Percentiles rank a stretch among this genome's conserved stretches.
Conservation (phyloP, 2,888 invertebrate genomes). For the Phengaris alcon region DNA sequence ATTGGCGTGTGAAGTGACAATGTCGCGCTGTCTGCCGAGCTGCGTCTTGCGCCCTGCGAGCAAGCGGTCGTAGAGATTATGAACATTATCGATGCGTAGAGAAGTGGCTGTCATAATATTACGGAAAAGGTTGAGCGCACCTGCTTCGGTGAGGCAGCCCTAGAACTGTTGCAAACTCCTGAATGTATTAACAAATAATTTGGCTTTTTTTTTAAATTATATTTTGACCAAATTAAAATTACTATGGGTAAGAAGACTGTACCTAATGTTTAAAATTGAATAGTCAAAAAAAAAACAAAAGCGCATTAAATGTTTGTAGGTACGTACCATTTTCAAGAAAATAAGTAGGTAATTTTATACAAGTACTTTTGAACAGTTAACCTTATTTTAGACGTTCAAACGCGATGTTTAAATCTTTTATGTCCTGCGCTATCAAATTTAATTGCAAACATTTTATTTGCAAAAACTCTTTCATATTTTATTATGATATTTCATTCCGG, state of each 20-base stretch:
- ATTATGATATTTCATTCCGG: background rate
- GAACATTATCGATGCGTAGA: conserved; percentile 7
- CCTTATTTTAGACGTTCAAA: background rate
- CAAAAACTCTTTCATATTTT: background rate
- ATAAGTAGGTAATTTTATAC: background rate
- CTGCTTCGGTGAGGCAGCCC: background rate
- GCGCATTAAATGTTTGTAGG: no score
- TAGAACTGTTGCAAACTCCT: no score
- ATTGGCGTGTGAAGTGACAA: conserved; percentile 9
- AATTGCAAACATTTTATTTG: background rate
- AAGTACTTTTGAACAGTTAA: background rate
- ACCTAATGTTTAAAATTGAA: no score
- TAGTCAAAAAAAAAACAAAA: no score
- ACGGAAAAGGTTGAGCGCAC: background rate
- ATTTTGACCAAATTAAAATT: no score
- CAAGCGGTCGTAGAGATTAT: conserved; percentile 18
- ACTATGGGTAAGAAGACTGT: no score
- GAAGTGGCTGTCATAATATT: conserved; percentile 6
- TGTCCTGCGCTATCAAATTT: background rate
- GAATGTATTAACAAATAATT: no score
- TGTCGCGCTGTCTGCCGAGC: background rate
- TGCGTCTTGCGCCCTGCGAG: background rate
- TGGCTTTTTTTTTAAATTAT: no score
- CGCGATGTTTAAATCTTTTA: background rate
- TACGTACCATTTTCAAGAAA: no score